Evolutionary conservation across 2,797 vertebrate species (phyloP).

Genomic region (Dermochelys coriacea): DNA sequence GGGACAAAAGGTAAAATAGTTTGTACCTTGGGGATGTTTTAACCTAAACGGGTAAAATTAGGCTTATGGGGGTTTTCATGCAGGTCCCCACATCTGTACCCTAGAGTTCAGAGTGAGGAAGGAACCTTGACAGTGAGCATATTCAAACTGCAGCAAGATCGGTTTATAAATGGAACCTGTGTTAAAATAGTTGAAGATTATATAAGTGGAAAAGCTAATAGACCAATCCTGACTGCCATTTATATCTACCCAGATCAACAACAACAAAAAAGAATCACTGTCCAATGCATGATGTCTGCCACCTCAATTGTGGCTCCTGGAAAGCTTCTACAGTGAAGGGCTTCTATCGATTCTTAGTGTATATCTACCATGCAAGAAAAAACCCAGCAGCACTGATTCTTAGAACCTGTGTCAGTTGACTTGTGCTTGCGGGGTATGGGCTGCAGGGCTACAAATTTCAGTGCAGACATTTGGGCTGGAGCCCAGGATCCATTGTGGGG

Average conservation of each 20-base stretch:
- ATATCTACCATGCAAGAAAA: background rate
- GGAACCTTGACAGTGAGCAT: background rate
- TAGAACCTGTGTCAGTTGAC: background rate
- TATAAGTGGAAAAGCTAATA: constrained; percentile 39
- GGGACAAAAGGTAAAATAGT: too few relatives aligned
- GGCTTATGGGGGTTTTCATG: too few relatives aligned
- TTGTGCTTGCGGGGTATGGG: background rate
- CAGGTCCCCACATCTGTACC: too few relatives aligned
- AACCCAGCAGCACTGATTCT: background rate
- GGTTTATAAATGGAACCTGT: constrained; percentile 60
- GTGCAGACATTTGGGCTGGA: background rate
- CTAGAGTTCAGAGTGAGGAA: too few relatives aligned
- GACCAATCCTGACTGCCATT: constrained; percentile 21
- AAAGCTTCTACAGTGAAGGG: background rate
- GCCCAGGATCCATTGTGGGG: background rate
- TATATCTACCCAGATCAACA: constrained; percentile 29
- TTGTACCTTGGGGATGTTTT: too few relatives aligned
- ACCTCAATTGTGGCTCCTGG: constrained; percentile 12
- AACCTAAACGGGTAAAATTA: too few relatives aligned
- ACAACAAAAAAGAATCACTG: constrained; percentile 19
- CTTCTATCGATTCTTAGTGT: background rate
- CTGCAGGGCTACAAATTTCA: background rate
- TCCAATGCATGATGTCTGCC: background rate
- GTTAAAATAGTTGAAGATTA: constrained; percentile 34
- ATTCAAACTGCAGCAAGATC: constrained; percentile 11